Conservation (phyloP, 2,888 invertebrate genomes). For the Bombylius discolor region DNA sequence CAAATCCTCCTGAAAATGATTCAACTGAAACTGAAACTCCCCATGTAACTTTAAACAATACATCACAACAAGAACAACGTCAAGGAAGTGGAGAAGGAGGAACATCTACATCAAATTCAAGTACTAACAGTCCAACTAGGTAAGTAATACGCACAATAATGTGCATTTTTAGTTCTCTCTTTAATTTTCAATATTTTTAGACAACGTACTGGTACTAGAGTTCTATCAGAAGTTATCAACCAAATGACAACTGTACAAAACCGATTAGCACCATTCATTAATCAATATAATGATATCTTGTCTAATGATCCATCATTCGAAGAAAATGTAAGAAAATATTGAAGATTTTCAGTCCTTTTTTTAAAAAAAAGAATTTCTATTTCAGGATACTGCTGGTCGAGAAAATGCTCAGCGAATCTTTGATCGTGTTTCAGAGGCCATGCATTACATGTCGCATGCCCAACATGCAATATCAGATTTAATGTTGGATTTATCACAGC, state of each 20-base stretch:
- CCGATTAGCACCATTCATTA: constrained; percentile 53
- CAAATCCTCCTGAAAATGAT: neutral
- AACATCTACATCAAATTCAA: constrained; percentile 23
- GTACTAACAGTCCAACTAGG: constrained; percentile 6
- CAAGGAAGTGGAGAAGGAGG: constrained; percentile 19
- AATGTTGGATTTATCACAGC: constrained; percentile 53
- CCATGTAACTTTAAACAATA: neutral
- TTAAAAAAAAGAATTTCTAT: neutral
- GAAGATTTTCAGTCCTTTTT: neutral
- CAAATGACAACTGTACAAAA: constrained; percentile 30
- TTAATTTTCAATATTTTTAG: neutral
- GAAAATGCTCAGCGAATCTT: constrained; percentile 51
- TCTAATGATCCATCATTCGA: constrained; percentile 45
- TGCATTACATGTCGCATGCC: constrained; percentile 78
- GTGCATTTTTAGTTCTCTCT: neutral
- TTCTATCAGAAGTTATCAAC: constrained; percentile 30
- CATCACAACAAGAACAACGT: constrained; percentile 2
- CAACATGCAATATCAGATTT: constrained; percentile 84
- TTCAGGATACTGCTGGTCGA: constrained; percentile 35
- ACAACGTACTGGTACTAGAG: constrained; percentile 32
- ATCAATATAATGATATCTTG: constrained; percentile 48
- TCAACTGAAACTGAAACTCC: constrained; percentile 10
- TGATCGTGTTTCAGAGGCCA: constrained; percentile 61
- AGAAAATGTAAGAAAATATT: constrained; percentile 22
- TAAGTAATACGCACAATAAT: neutral